Conservation (phyloP, 2,113 vertebrate genomes). For the Stegostoma tigrinum region DNA sequence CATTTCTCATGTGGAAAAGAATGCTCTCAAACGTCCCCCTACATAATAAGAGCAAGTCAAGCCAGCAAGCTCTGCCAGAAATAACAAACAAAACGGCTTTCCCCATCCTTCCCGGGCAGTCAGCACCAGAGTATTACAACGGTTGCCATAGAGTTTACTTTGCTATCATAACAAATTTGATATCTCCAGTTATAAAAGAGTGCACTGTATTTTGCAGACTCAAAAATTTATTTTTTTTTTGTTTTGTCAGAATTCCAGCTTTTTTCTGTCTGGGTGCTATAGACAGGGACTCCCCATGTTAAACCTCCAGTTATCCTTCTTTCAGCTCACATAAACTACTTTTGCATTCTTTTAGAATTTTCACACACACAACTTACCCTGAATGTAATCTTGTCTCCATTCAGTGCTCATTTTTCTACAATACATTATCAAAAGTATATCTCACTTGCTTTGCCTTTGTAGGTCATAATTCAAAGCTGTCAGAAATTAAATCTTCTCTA, state of each 20-base stretch:
- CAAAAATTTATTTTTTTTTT: constrained; percentile 51
- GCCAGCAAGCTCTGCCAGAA: constrained; percentile 67
- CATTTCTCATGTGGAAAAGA: constrained; percentile 60
- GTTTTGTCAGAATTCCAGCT: constrained; percentile 43
- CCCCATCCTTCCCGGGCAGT: constrained; percentile 70
- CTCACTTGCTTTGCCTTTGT: not conserved
- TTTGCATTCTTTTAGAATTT: not conserved
- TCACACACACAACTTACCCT: not conserved
- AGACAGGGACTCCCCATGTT: constrained; percentile 38
- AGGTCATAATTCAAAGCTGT: not conserved
- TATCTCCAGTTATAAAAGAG: constrained; percentile 53
- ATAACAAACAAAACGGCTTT: constrained; percentile 83
- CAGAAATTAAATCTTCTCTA: constrained; percentile 37
- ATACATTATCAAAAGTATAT: not conserved
- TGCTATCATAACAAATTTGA: constrained; percentile 78
- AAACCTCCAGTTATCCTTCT: constrained; percentile 18
- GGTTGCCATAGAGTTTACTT: constrained; percentile 84
- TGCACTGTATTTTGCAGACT: constrained; percentile 47
- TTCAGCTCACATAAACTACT: not conserved
- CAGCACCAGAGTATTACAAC: constrained; percentile 68
- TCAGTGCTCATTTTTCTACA: not conserved
- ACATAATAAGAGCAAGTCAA: constrained; percentile 59
- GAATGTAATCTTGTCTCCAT: not conserved
- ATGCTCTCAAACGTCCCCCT: constrained; percentile 59
- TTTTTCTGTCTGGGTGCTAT: constrained; percentile 46